Conservation (phyloP, 1,140 invertebrate genomes). For the Microplitis mediator region DNA sequence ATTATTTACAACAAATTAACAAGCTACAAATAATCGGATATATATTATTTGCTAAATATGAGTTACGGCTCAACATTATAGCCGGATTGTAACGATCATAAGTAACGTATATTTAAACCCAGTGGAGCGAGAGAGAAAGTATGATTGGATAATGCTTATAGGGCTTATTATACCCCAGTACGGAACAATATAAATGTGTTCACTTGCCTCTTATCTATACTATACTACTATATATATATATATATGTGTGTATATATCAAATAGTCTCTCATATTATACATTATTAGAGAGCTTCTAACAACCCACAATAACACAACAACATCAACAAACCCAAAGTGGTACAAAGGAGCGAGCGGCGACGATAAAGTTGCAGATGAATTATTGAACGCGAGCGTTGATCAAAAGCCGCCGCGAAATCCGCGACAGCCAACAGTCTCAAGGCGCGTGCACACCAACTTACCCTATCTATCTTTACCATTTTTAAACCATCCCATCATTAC, state of each 20-base stretch:
- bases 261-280: too few relatives aligned
- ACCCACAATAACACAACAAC: not conserved
- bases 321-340: constrained; percentile 23
- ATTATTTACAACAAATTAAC: not conserved
- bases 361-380: constrained; percentile 54
- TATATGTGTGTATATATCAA: too few relatives aligned
- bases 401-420: constrained; percentile 47
- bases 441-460: constrained; percentile 28
- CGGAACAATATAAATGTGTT: not conserved
- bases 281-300: not conserved
- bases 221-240: too few relatives aligned
- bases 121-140: not conserved
- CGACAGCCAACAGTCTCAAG: constrained; percentile 37
- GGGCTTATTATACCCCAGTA: not conserved
- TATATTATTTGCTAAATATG: not conserved
- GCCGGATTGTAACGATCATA: not conserved
- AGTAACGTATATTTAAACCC: too few relatives aligned
- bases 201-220: too few relatives aligned
- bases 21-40: not conserved
- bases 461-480: not conserved
- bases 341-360: constrained; percentile 35
- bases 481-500: not conserved
- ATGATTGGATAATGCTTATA: not conserved
- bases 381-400: constrained; percentile 50
- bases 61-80: not conserved